A percentile compares a stretch with the other conserved stretches of the same genome.
These are phyloP conservation scores for Pollachius pollachius DNA, from an alignment of 2,113 vertebrate species.

Conservation along the genomic window DNA sequence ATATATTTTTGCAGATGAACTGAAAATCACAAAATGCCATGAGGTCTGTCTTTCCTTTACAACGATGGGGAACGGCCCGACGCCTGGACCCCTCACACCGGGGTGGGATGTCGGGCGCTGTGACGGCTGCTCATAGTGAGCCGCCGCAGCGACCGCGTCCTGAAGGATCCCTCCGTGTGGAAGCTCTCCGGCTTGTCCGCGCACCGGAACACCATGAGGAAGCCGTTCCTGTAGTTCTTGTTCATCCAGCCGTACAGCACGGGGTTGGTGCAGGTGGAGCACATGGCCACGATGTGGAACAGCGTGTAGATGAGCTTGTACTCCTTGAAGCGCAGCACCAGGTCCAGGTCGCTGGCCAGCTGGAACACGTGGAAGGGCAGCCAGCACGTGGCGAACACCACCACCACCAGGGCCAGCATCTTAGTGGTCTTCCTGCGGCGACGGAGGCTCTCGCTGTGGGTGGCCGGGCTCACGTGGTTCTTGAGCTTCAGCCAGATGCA, in stretches of 20 bases:
- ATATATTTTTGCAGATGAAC: too few relatives aligned
- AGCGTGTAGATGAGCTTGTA: slow-evolving; percentile 89
- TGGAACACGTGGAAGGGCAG: slow-evolving; percentile 89
- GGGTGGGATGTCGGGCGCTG: slow-evolving; percentile 75
- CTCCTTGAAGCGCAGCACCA: slow-evolving; percentile 82
- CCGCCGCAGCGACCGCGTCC: slow-evolving; percentile 76
- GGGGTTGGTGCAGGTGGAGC: slow-evolving; percentile 88
- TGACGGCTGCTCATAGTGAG: slow-evolving; percentile 73
- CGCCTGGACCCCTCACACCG: slow-evolving; percentile 67
- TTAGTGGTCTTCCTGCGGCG: slow-evolving; percentile 88
- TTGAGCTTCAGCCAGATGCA: slow-evolving; percentile 92
- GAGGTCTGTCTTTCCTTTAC: background rate
- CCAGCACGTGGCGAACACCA: slow-evolving; percentile 88
- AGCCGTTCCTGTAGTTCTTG: slow-evolving; percentile 90
- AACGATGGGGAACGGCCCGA: too few relatives aligned
- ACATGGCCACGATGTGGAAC: slow-evolving; percentile 90
- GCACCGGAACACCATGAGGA: slow-evolving; percentile 88
- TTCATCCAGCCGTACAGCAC: slow-evolving; percentile 95
- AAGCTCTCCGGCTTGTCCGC: slow-evolving; percentile 82
- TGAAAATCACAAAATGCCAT: too few relatives aligned
- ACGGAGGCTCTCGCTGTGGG: slow-evolving; percentile 76
- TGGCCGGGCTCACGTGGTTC: slow-evolving; percentile 84
- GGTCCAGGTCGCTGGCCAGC: slow-evolving; percentile 85
- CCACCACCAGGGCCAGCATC: slow-evolving; percentile 87
- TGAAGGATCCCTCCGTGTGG: slow-evolving; percentile 81